These are phyloP conservation scores for Caenorhabditis remanei DNA, from an alignment of 1,140 invertebrate genomes.

Conservation along the genomic window DNA sequence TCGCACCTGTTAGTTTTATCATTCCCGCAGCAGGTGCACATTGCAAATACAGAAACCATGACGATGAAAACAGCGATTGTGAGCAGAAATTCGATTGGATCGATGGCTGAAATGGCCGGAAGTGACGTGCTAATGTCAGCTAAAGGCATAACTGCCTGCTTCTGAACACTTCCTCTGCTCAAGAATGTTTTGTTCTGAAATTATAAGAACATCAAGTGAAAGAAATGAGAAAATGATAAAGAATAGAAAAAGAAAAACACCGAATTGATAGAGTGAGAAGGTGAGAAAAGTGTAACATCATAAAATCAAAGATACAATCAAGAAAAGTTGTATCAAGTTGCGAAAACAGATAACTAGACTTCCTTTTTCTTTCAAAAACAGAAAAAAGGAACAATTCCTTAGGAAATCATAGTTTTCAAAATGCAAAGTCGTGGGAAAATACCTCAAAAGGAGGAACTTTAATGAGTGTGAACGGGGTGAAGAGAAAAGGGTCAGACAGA, in stretches of 20 bases:
- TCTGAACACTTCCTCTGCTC: not conserved
- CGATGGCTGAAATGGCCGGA: conserved; percentile 12
- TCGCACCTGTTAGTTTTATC: conserved; percentile 6
- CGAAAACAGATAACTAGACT: not conserved
- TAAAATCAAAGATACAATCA: conserved; percentile 7
- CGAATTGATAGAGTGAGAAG: not conserved
- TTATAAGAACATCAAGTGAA: not conserved
- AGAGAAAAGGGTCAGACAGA: conserved; percentile 17
- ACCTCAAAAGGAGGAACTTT: conserved; percentile 7
- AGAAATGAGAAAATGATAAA: not conserved
- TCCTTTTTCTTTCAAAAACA: not conserved
- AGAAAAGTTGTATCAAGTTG: not conserved
- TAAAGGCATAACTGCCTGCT: conserved; percentile 40
- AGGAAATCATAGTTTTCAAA: not conserved
- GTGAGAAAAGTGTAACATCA: conserved; percentile 52
- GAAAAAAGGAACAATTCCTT: not conserved
- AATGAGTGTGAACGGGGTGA: conserved; percentile 30
- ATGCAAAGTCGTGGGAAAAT: not conserved
- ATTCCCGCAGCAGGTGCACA: conserved; percentile 31
- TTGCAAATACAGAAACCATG: conserved; percentile 2
- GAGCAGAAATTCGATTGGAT: conserved; percentile 35
- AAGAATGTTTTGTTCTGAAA: conserved; percentile 45
- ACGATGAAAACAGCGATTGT: conserved; percentile 29
- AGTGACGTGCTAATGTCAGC: conserved; percentile 47
- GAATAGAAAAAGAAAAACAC: not conserved